A percentile compares a stretch with the other conserved stretches of the same genome.
Evolutionary conservation across 2,797 vertebrate genomes (phyloP).

Genomic region (Carduelis carduelis): DNA sequence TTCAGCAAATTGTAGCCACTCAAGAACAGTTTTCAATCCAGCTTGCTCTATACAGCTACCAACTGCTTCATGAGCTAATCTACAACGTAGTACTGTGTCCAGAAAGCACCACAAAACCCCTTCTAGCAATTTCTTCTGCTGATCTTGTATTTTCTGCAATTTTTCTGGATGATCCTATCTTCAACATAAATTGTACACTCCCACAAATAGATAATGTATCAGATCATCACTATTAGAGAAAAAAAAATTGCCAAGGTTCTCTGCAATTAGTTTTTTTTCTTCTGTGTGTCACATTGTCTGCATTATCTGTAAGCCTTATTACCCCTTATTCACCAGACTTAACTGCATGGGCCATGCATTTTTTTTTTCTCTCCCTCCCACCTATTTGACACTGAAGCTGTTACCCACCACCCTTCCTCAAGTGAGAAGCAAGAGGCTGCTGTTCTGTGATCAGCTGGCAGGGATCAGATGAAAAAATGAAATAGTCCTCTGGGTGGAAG

Average conservation of each 20-base stretch:
- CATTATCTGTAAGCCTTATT: conserved; percentile 28
- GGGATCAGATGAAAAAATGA: conserved; percentile 32
- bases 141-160: not conserved
- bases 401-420: conserved; percentile 27
- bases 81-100: not conserved
- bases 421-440: not conserved
- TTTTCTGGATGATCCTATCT: not conserved
- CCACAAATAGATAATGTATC: not conserved
- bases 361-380: conserved; percentile 44
- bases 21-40: not conserved
- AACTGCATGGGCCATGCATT: conserved; percentile 17
- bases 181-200: not conserved
- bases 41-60: not conserved
- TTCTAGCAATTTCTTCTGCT: not conserved
- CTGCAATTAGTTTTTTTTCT: not conserved
- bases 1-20: not conserved
- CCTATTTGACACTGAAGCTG: conserved; percentile 11
- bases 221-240: not conserved
- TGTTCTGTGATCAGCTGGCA: conserved; percentile 29
- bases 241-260: not conserved
- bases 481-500: not conserved
- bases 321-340: conserved; percentile 27
- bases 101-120: not conserved
- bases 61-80: not conserved
- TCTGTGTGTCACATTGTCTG: not conserved